phyloP scores from a whole-genome alignment of 2,113 vertebrate genomes.

The Triplophysa rosa region DNA sequence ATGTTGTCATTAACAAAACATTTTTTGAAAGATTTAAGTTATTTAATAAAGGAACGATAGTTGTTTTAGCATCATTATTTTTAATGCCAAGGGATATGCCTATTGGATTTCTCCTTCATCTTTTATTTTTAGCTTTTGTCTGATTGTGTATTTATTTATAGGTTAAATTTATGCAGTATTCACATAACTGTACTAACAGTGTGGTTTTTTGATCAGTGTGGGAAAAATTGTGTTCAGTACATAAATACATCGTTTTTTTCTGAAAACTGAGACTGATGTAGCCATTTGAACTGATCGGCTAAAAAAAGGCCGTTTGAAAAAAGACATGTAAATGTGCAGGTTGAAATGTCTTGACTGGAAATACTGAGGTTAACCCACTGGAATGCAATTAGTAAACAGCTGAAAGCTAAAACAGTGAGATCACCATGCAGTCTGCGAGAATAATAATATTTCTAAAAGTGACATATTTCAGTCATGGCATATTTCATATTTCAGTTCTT shows the following conservation, averaged over 20 bases:
- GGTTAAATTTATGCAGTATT: too few relatives aligned
- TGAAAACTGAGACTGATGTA: constrained; percentile 1
- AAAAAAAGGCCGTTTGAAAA: background rate
- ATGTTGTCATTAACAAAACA: too few relatives aligned
- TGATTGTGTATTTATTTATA: too few relatives aligned
- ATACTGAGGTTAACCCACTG: constrained; percentile 33
- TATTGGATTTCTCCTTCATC: too few relatives aligned
- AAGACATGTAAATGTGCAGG: constrained; percentile 19
- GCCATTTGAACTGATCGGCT: background rate
- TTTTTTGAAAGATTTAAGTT: background rate
- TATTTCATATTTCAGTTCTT: too few relatives aligned
- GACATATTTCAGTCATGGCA: background rate
- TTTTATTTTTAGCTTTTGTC: too few relatives aligned
- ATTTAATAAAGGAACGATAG: background rate
- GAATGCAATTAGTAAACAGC: constrained; percentile 12
- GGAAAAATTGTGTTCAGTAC: background rate
- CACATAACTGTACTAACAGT: too few relatives aligned
- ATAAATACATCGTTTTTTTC: background rate
- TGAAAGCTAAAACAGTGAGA: constrained; percentile 33
- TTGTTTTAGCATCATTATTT: too few relatives aligned
- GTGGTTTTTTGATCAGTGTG: too few relatives aligned
- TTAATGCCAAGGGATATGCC: too few relatives aligned
- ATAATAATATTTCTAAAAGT: background rate
- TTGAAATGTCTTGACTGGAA: background rate
- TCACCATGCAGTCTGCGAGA: constrained; percentile 51